Conservation (phyloP, 2,888 invertebrate genomes). For the Drosophila lacicola region DNA sequence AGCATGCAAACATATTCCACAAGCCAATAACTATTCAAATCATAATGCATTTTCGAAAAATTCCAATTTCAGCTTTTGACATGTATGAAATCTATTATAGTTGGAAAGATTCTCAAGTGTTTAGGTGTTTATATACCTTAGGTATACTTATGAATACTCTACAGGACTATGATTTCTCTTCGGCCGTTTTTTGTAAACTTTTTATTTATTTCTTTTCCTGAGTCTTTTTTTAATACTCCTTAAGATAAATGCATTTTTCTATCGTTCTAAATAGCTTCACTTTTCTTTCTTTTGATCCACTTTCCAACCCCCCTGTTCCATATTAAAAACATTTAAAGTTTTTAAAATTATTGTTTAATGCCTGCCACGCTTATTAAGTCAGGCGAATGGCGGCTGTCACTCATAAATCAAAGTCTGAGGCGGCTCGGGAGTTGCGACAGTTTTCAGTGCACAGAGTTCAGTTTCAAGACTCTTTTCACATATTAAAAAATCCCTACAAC, state of each 20-base stretch:
- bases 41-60: no score
- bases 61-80: no score
- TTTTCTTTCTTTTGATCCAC: no score
- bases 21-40: background rate
- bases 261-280: background rate
- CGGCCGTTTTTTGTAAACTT: background rate
- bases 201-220: background rate
- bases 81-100: no score
- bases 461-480: constrained; percentile 60
- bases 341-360: constrained; percentile 44
- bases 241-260: background rate
- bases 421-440: constrained; percentile 49
- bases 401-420: constrained; percentile 51
- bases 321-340: background rate
- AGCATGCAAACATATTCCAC: background rate
- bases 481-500: constrained; percentile 77
- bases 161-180: no score
- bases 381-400: constrained; percentile 65
- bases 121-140: no score
- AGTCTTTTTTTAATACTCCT: background rate
- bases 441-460: constrained; percentile 36
- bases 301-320: constrained; percentile 6
- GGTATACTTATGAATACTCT: no score
- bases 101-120: no score
- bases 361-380: constrained; percentile 73